Evolutionary conservation across 2,888 invertebrate genomes (phyloP).

Genomic region (Eupithecia abbreviata): DNA sequence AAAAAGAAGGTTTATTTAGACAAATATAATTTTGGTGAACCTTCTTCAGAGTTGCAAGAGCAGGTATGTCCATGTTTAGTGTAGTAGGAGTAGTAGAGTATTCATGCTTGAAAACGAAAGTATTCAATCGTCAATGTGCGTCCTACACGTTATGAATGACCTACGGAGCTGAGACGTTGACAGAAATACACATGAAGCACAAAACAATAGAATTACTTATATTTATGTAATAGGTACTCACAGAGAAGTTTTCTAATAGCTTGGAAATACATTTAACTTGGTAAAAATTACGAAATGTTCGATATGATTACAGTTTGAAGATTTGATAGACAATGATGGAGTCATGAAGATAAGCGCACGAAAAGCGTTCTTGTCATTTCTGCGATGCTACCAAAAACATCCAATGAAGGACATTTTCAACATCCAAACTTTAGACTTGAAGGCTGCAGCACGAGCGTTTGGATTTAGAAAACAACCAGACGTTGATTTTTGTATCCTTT

Average conservation of each 20-base stretch:
- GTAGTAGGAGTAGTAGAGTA: background rate
- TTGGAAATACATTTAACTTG: too few relatives aligned
- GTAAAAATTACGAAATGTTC: background rate
- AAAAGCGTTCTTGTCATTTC: constrained; percentile 97
- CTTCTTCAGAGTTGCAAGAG: constrained; percentile 62
- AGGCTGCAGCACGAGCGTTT: constrained; percentile 94
- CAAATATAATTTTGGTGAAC: constrained; percentile 85
- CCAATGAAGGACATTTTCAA: constrained; percentile 96
- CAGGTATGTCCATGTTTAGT: constrained; percentile 56
- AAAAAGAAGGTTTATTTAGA: constrained; percentile 96
- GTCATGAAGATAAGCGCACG: constrained; percentile 95
- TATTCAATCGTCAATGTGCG: too few relatives aligned
- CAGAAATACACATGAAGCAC: too few relatives aligned
- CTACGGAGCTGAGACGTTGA: too few relatives aligned
- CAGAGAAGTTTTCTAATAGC: too few relatives aligned
- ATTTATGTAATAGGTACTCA: too few relatives aligned
- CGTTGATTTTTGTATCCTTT: constrained; percentile 92
- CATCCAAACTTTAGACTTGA: constrained; percentile 93
- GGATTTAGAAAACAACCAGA: constrained; percentile 96
- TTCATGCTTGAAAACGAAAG: background rate
- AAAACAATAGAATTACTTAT: too few relatives aligned
- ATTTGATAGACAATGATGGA: constrained; percentile 94
- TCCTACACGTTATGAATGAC: too few relatives aligned
- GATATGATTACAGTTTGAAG: constrained; percentile 89
- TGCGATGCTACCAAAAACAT: constrained; percentile 97